Conservation (phyloP, 2,888 invertebrate species). For the Abrostola triplasia region DNA sequence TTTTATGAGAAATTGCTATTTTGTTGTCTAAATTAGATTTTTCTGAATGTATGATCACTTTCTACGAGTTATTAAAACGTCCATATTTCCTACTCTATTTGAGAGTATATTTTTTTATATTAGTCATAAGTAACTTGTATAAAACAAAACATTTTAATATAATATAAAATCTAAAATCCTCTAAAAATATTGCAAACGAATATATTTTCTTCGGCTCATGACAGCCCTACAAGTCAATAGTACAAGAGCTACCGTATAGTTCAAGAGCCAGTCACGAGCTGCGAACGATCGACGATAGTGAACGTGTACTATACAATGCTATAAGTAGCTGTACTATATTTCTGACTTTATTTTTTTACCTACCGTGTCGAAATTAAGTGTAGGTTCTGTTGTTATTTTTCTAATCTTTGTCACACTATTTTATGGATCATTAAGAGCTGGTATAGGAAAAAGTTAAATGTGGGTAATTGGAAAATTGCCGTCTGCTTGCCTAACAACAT, state of each 20-base stretch:
- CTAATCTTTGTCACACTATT: slow-evolving; percentile 9
- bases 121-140: too few species aligned
- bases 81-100: too few species aligned
- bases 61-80: too few species aligned
- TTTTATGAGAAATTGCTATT: too few species aligned
- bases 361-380: slow-evolving; percentile 13
- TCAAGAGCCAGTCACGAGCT: slow-evolving; percentile 76
- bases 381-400: slow-evolving; percentile 24
- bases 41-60: too few species aligned
- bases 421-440: neutral
- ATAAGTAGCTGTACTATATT: slow-evolving; percentile 21
- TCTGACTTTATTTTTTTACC: slow-evolving; percentile 26
- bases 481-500: too few species aligned
- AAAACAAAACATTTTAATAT: too few species aligned
- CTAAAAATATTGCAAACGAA: neutral
- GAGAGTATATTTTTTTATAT: too few species aligned
- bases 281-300: slow-evolving; percentile 65
- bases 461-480: slow-evolving; percentile 28
- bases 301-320: slow-evolving; percentile 49
- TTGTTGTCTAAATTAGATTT: too few species aligned
- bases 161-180: too few species aligned
- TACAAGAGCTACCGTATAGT: slow-evolving; percentile 67
- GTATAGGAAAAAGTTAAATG: slow-evolving; percentile 22
- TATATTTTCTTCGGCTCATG: slow-evolving; percentile 16
- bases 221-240: slow-evolving; percentile 64